Evolutionary conservation across 30 jellyfish, hydroid and myxozoan genomes (phyloP), one percentile per base, ranked within the genome.

Genomic region (Aurelia coerulea): DNA sequence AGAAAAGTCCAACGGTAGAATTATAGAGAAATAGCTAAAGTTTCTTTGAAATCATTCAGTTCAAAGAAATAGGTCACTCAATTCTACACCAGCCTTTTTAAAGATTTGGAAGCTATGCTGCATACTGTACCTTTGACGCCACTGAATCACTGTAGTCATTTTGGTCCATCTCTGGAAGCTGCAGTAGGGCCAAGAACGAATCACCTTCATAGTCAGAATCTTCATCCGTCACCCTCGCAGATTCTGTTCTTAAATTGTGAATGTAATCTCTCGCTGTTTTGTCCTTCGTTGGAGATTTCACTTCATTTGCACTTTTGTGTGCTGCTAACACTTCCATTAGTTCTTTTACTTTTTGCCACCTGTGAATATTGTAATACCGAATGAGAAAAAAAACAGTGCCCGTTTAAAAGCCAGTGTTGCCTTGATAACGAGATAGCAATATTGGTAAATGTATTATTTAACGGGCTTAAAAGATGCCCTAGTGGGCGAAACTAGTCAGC

Each of bases 271-370:
- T 60, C 32, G 2, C 6, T 60, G 70, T 60, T 60, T 15, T 60
- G 78, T 68, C 78, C 23, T 68, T 68, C 31, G 78, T 33, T 60
- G 70, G 14, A 0, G 70, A 60, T 60, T 60, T 60, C 70, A 60
- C 35, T 60, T 15, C 70, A 13, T 23, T 60, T n/a, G 70, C 32
- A 4, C 32, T 60, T 14, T 11, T 60, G 79, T 68, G 60, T 0
- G 23, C 54, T 17, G 14, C 67, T 4, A 9, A 10, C 12, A 15
- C 15, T 1, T 13, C 70, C 70, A 60, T 60, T 10, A 60, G 35
- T 60, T 60, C 70, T n/a, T 11, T n/a, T 12, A 60, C 35, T 23
- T 13, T 60, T 60, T 60, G 70, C 70, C 70, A 60, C 70, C 70
- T 60, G 14, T 4, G 15, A 60, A 17, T 60, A 13, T 46, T 46